Evolutionary conservation across 2,113 vertebrate genomes (phyloP).

Genomic region (Dendropsophus ebraccatus): DNA sequence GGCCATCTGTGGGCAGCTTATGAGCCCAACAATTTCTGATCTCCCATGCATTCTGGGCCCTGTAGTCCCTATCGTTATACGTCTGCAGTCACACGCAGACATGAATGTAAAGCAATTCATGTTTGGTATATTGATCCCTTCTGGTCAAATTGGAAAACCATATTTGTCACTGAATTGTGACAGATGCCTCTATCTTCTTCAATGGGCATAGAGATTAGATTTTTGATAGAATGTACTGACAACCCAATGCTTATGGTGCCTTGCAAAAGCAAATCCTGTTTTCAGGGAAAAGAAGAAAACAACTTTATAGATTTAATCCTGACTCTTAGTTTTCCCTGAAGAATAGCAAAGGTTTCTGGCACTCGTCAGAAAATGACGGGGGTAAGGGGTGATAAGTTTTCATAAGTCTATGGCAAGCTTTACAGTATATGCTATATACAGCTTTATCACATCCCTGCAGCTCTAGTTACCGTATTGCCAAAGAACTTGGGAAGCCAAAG

Average conservation of each 20-base stretch:
- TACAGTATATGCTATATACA: background rate
- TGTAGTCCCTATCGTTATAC: slow-evolving; percentile 6
- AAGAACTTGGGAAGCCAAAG: too few species aligned
- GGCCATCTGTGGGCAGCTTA: slow-evolving; percentile 50
- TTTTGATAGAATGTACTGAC: background rate
- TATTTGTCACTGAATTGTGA: background rate
- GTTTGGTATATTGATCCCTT: background rate
- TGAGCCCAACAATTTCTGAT: slow-evolving; percentile 31
- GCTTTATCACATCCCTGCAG: too few species aligned
- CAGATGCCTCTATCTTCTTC: background rate
- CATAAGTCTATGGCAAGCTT: background rate
- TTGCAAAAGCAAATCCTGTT: background rate
- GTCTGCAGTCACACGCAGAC: background rate
- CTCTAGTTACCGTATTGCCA: too few species aligned
- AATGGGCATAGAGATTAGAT: background rate
- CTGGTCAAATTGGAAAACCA: too few species aligned
- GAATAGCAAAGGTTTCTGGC: background rate
- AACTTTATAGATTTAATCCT: background rate
- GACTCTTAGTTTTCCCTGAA: background rate
- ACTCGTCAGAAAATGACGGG: background rate
- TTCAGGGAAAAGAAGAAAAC: background rate
- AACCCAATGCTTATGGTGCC: background rate
- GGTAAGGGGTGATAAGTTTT: too few species aligned
- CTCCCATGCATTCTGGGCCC: slow-evolving; percentile 36
- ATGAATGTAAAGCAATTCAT: background rate